Evolutionary conservation across 2,797 vertebrate species (phyloP).

Genomic region (Aeoliscus strigatus): DNA sequence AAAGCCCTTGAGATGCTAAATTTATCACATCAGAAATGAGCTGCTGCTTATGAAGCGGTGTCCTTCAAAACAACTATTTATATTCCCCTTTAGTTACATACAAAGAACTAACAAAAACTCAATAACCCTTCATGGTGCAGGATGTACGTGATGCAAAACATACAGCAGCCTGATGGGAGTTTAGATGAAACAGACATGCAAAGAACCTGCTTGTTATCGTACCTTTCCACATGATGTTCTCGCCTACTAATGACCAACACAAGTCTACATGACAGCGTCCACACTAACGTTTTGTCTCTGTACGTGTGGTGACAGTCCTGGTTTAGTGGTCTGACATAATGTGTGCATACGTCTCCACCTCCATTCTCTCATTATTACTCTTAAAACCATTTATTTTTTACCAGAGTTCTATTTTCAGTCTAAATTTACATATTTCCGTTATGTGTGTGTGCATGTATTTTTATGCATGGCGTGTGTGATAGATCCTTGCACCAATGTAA

Average conservation of each 20-base stretch:
- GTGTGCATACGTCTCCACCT: conserved; percentile 16
- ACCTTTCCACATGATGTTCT: conserved; percentile 17
- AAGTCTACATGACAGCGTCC: conserved; percentile 26
- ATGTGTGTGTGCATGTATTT: too few relatives aligned
- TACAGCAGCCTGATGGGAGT: conserved; percentile 7
- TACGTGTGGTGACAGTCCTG: conserved; percentile 38
- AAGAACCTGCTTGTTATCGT: conserved; percentile 20
- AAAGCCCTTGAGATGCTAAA: too few relatives aligned
- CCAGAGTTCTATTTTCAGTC: conserved; percentile 41
- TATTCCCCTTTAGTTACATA: too few relatives aligned
- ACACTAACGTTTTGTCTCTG: conserved; percentile 28
- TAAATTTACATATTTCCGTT: conserved; percentile 43
- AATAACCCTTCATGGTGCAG: not conserved
- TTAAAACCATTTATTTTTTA: conserved; percentile 33
- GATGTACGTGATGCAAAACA: not conserved
- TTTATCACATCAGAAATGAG: too few relatives aligned
- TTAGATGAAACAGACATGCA: conserved; percentile 12
- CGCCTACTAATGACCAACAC: conserved; percentile 43
- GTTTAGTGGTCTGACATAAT: conserved; percentile 46
- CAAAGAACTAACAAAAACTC: too few relatives aligned
- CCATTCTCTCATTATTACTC: conserved; percentile 54
- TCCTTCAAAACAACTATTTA: too few relatives aligned
- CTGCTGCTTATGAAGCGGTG: too few relatives aligned
- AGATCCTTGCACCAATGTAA: too few relatives aligned
- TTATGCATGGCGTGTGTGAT: too few relatives aligned